A percentile compares a stretch with the other conserved stretches of the same genome.
Evolutionary conservation across 2,888 invertebrate species (phyloP).

Genomic region (Seira musarum): DNA sequence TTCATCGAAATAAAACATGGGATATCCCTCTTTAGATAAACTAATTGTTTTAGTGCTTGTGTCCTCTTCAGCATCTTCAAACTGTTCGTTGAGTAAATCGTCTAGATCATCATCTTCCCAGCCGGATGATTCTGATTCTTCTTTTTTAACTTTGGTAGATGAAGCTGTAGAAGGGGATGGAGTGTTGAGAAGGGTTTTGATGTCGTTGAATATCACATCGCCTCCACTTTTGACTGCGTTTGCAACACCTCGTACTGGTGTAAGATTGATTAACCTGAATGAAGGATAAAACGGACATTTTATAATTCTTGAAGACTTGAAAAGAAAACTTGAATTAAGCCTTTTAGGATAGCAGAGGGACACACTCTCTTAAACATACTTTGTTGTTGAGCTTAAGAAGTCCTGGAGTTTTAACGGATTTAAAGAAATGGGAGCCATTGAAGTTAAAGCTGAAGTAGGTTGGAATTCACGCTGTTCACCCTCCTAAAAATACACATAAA

Average conservation of each 20-base stretch:
- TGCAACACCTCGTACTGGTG: constrained; percentile 36
- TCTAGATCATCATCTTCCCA: constrained; percentile 45
- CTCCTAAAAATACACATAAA: too few relatives aligned
- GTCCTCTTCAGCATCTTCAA: constrained; percentile 8
- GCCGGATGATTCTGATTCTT: constrained; percentile 33
- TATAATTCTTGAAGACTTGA: neutral
- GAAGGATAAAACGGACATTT: too few relatives aligned
- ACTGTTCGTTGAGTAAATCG: constrained; percentile 3
- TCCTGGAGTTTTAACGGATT: constrained; percentile 62
- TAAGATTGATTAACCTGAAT: constrained; percentile 33
- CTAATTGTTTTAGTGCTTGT: constrained; percentile 41
- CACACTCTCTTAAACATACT: constrained; percentile 55
- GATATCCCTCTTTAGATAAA: constrained; percentile 58
- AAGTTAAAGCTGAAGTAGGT: too few relatives aligned
- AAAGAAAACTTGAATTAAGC: neutral
- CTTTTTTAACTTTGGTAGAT: neutral
- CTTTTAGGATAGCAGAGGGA: neutral
- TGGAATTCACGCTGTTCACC: neutral
- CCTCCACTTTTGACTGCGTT: constrained; percentile 55
- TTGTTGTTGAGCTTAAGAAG: constrained; percentile 60
- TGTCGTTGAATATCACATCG: constrained; percentile 44
- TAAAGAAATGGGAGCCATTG: constrained; percentile 43
- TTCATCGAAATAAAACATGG: constrained; percentile 52
- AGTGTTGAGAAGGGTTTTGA: constrained; percentile 31
- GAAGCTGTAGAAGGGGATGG: constrained; percentile 1